These are phyloP conservation scores for Gymnoscopelus braueri DNA, from an alignment of 2,797 vertebrate species.

Conservation along the genomic window DNA sequence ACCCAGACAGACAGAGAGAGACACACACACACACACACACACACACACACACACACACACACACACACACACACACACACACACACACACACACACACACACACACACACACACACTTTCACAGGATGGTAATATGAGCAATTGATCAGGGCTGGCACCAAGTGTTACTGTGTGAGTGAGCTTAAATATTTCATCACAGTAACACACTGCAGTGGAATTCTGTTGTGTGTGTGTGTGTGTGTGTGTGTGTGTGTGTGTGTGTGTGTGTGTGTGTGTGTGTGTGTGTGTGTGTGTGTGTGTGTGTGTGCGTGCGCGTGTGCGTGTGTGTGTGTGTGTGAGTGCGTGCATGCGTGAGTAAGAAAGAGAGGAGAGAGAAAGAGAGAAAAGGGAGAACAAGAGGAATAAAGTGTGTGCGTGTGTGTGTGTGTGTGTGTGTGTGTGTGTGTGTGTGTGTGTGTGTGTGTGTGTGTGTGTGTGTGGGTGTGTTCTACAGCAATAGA, in stretches of 20 bases:
- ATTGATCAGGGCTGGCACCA: conserved; percentile 3
- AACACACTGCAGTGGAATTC: conserved; percentile 32
- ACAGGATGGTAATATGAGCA: neutral
- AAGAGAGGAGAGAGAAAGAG: conserved; percentile 10
- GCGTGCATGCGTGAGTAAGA: neutral
- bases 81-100: no score
- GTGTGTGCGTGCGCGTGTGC: conserved; percentile 2
- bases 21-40: neutral
- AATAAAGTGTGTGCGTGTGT: neutral
- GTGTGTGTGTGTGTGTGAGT: conserved; percentile 10
- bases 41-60: neutral
- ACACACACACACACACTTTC: neutral
- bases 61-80: conserved; percentile 2
- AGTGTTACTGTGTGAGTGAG: neutral
- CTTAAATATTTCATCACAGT: conserved; percentile 25
- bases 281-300: conserved; percentile 5
- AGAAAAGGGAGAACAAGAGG: neutral
- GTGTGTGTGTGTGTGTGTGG: conserved; percentile 12
- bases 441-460: conserved; percentile 11
- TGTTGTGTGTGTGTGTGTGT: conserved; percentile 3
- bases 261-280: neutral
- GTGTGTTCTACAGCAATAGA: conserved; percentile 20
- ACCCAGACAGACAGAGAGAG: neutral
- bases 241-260: conserved; percentile 10
- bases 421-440: conserved; percentile 2